These are phyloP conservation scores for Asarcornis scutulata DNA, from an alignment of 2,113 vertebrate species.

Conservation along the genomic window DNA sequence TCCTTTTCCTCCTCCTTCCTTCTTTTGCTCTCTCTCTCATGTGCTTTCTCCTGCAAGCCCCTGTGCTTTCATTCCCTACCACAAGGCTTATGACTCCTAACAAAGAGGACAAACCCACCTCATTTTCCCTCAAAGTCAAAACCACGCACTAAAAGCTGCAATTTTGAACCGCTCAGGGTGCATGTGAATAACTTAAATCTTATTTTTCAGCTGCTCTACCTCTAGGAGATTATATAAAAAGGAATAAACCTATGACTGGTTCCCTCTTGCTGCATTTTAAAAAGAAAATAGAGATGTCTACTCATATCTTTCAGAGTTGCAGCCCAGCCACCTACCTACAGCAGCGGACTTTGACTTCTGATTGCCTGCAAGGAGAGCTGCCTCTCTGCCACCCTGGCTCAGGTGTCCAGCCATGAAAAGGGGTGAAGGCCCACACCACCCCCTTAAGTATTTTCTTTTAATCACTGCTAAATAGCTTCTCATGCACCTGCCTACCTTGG, in stretches of 20 bases:
- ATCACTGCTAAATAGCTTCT: neutral
- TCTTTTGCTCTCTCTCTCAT: neutral
- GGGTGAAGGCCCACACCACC: rapidly evolving
- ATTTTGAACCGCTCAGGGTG: neutral
- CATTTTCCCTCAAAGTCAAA: neutral
- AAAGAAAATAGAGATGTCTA: neutral
- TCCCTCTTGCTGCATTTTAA: neutral
- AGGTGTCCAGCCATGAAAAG: neutral
- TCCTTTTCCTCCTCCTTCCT: neutral
- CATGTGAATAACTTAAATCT: rapidly evolving
- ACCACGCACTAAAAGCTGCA: neutral
- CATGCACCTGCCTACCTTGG: conserved; percentile 15
- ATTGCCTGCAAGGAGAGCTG: neutral
- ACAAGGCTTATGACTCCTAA: neutral
- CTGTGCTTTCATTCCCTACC: neutral
- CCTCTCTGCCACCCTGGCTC: neutral
- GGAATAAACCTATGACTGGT: neutral
- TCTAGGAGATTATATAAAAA: neutral
- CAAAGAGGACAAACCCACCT: neutral
- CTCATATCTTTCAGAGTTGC: neutral
- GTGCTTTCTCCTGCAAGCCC: neutral
- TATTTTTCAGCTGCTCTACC: neutral
- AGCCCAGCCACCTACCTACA: neutral
- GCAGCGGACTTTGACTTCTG: neutral
- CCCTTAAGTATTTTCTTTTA: neutral